phyloP scores from a whole-genome alignment of 2,113 vertebrate genomes.

The Capreolus pygargus region DNA sequence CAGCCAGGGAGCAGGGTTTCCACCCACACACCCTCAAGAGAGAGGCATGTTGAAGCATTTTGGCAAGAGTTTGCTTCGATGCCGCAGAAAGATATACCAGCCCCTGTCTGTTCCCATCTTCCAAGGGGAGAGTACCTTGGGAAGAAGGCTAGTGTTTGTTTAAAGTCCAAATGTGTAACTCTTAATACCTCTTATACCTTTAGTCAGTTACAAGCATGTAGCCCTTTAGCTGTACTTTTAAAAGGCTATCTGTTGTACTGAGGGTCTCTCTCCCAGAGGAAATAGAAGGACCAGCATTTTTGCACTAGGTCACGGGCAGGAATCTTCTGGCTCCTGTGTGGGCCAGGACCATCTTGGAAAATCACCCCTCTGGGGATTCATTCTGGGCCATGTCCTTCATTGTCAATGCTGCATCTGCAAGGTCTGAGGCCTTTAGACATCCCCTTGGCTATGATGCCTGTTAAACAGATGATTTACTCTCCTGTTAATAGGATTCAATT shows the following conservation, averaged over 20 bases:
- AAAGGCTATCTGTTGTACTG: neutral
- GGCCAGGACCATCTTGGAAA: neutral
- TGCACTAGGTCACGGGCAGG: neutral
- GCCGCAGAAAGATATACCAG: too few species aligned
- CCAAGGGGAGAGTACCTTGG: neutral
- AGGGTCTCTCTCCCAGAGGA: neutral
- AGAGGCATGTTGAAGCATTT: neutral
- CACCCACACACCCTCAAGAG: neutral
- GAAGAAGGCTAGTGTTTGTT: neutral
- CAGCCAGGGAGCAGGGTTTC: neutral
- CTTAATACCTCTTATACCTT: neutral
- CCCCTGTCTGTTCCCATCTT: neutral
- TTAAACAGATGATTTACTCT: conserved; percentile 36
- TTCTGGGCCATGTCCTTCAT: neutral
- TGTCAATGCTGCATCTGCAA: neutral
- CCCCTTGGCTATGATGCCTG: neutral
- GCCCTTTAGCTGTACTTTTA: neutral
- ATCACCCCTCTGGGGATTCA: neutral
- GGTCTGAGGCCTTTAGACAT: neutral
- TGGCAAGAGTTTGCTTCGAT: neutral
- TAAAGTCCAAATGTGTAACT: neutral
- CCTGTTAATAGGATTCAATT: conserved; percentile 36
- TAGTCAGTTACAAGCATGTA: neutral
- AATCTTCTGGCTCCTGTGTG: neutral
- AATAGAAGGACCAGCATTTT: neutral